These are phyloP conservation scores for Achatina immaculata DNA, from an alignment of 1,140 invertebrate species.

Conservation along the genomic window DNA sequence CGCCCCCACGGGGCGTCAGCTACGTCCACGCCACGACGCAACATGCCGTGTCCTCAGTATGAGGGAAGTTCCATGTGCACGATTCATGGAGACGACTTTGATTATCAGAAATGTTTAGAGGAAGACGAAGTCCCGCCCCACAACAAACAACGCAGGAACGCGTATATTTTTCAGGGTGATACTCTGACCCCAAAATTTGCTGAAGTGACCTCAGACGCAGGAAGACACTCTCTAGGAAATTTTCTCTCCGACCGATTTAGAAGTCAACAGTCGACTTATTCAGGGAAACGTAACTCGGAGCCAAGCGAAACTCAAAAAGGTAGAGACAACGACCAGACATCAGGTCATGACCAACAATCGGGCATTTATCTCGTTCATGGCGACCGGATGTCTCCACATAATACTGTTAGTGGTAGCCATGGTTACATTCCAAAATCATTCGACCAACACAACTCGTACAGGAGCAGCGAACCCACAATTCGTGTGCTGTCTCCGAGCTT, in stretches of 20 bases:
- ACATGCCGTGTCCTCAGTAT: not conserved
- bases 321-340: no score
- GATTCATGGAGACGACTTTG: conserved; percentile 32
- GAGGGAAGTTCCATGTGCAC: conserved; percentile 34
- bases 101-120: not conserved
- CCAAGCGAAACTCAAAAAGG: not conserved
- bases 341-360: not conserved
- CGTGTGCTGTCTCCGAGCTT: conserved; percentile 15
- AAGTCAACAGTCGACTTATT: not conserved
- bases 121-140: not conserved
- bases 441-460: not conserved
- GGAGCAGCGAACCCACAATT: conserved; percentile 27
- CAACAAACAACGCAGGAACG: conserved; percentile 16
- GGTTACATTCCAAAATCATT: conserved; percentile 1
- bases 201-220: not conserved
- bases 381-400: not conserved
- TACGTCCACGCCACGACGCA: not conserved
- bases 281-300: conserved; percentile 21
- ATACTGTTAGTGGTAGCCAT: conserved; percentile 3
- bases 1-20: not conserved
- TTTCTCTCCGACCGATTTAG: not conserved
- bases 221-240: conserved; percentile 3
- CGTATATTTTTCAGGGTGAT: not conserved
- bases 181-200: not conserved
- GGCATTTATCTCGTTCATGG: not conserved